Base-by-base conservation (phyloP, 2,888 invertebrate genomes). In the Gerris lacustris region DNA sequence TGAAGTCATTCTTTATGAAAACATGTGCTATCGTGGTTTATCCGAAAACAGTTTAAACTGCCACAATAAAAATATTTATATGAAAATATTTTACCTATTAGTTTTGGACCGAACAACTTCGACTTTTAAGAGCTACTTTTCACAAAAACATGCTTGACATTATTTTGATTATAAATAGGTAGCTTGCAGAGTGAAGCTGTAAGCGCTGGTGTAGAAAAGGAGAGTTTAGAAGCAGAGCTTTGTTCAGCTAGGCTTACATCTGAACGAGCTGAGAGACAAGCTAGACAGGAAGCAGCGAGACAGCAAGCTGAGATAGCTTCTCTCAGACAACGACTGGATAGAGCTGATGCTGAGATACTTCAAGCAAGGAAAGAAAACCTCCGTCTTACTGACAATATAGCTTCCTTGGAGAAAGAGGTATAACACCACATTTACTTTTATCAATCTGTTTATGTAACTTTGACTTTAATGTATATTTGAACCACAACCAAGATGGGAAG, bases 331-430 rank as follows among this genome's bases (percentile, higher is more conserved):
- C 84, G 90, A 44, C 78, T 92, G 76, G 92, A 92, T 78, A 83
- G 92, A 70, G 88, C 90, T 17, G 92, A 93, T 79, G 89, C 89
- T 0, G 92, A 92, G 78, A 78, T 92, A 73, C 85, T 92, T 47
- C 91, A 92, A 77, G 88, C 90, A 18, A 86, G 91, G 67, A 84
- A 92, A 9, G 91, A 92, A 79, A 91, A 92, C 77, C 81, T 92
- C 55, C 85, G 91, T 67, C 83, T 92, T 9, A 85, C 86, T 15
- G 92, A 92, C 78, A 90, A 91, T 78, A 87, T 92, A 55, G 86
- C 91, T 5, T 87, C 86, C 71, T 80, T 92, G 75, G 92, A 93
- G 78, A 90, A 91, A 81, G 92, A 92, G 86, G 92, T 91, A 79
- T 71, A 73, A 31, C 31, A 31, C 31, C 31, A 31, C 44, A 43